Evolutionary conservation across 2,888 invertebrate species (phyloP).

Genomic region (Leistus spinibarbis): DNA sequence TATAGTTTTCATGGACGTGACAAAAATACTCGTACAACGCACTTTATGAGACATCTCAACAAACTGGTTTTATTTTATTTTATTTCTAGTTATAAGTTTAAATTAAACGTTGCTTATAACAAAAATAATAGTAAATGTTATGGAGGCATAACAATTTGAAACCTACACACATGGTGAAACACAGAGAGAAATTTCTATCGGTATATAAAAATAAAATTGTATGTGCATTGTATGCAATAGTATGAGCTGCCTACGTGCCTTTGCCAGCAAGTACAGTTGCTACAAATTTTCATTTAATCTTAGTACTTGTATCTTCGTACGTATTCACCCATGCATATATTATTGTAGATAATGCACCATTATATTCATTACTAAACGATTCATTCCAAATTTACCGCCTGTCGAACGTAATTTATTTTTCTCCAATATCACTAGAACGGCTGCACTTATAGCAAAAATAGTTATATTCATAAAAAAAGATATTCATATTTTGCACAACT

Average conservation of each 20-base stretch:
- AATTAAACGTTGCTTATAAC: too few species aligned
- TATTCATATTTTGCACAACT: too few species aligned
- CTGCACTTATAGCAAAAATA: too few species aligned
- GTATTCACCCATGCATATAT: neutral
- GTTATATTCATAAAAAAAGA: too few species aligned
- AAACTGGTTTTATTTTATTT: neutral
- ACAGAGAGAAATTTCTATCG: neutral
- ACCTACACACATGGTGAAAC: neutral
- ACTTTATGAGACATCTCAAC: neutral
- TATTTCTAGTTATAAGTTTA: neutral
- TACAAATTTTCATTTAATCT: neutral
- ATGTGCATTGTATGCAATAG: neutral
- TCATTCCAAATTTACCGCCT: too few species aligned
- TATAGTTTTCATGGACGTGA: neutral
- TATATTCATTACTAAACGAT: neutral
- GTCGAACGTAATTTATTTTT: too few species aligned
- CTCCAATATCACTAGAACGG: too few species aligned
- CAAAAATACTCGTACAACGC: neutral
- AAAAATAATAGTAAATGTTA: too few species aligned
- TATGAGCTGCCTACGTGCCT: neutral
- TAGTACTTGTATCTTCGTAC: neutral
- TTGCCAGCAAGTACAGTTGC: neutral
- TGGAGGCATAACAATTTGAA: neutral
- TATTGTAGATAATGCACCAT: neutral
- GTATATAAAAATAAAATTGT: too few species aligned